Percentiles rank a stretch among this genome's conserved stretches.
phyloP scores from a whole-genome alignment of 2,797 vertebrate genomes.

The Simalia tracyae region DNA sequence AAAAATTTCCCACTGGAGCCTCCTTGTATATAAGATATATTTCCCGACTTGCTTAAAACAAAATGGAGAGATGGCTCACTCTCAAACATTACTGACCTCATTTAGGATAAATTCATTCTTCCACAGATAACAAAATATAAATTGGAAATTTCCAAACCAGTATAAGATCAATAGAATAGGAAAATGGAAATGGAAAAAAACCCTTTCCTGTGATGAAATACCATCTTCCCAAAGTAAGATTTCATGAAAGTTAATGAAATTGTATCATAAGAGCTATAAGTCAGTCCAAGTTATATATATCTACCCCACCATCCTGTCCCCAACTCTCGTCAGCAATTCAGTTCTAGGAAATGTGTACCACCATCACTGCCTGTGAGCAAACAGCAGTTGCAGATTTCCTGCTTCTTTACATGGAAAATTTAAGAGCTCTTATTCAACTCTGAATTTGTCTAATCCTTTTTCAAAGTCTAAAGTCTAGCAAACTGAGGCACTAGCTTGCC shows the following conservation, averaged over 20 bases:
- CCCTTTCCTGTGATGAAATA: background rate
- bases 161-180: background rate
- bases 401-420: background rate
- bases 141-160: background rate
- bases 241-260: background rate
- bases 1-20: background rate
- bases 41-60: background rate
- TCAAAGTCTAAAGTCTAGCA: background rate
- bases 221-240: background rate
- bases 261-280: background rate
- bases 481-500: background rate
- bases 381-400: background rate
- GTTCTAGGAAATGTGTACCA: background rate
- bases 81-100: background rate
- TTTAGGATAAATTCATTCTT: background rate
- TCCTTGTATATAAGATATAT: background rate
- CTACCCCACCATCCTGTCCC: background rate
- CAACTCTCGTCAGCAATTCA: background rate
- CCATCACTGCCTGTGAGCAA: background rate
- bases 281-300: background rate
- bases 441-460: background rate
- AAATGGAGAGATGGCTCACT: background rate
- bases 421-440: background rate
- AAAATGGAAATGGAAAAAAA: background rate
- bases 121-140: background rate